phyloP scores from a whole-genome alignment of 2,113 vertebrate species.

The Chaetura pelagica region DNA sequence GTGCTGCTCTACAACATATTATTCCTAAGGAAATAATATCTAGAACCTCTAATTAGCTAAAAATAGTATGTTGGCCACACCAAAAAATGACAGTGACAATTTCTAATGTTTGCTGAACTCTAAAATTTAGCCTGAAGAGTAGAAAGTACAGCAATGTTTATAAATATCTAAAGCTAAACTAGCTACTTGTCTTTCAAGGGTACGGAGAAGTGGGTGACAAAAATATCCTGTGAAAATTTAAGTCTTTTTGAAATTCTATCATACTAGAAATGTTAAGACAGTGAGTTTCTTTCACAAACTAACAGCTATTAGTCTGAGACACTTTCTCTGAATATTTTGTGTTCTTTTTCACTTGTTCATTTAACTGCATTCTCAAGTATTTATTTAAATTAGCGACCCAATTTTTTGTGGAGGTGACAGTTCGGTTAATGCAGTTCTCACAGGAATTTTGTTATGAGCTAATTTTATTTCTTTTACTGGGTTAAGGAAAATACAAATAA shows the following conservation, averaged over 20 bases:
- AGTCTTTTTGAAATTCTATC: neutral
- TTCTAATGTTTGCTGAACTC: neutral
- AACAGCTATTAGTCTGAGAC: neutral
- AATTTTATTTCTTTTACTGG: neutral
- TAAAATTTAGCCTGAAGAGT: neutral
- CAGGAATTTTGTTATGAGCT: neutral
- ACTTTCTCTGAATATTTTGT: neutral
- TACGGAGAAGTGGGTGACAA: neutral
- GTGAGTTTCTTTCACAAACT: neutral
- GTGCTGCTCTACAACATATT: neutral
- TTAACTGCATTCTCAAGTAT: neutral
- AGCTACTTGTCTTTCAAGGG: neutral
- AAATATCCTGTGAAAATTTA: neutral
- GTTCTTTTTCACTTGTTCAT: neutral
- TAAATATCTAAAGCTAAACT: neutral
- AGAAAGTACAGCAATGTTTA: neutral
- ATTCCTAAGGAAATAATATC: neutral
- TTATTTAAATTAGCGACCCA: neutral
- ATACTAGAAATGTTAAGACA: neutral
- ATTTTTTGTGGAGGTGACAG: neutral
- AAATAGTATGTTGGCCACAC: neutral
- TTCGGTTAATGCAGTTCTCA: neutral
- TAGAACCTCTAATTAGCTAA: slow-evolving; percentile 13
- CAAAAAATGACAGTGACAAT: neutral
- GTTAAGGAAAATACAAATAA: neutral